phyloP scores from a whole-genome alignment of 1,140 invertebrate species.

The Capitella teleta region DNA sequence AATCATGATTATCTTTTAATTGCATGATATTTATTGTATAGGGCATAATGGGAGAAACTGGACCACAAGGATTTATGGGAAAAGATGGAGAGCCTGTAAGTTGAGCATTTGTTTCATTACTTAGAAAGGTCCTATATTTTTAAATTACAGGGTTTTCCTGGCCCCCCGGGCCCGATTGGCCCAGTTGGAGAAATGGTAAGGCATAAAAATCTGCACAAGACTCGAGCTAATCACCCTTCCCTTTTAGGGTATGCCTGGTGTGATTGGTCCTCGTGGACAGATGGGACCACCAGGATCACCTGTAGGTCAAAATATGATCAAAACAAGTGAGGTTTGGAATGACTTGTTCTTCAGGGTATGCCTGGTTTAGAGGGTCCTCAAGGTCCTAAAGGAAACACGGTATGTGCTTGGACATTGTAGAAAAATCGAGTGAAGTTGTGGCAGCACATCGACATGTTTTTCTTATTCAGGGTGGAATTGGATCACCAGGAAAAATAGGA shows the following conservation, averaged over 20 bases:
- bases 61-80: constrained; percentile 5
- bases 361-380: constrained; percentile 5
- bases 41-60: background rate
- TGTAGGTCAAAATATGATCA: too few relatives aligned
- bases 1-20: background rate
- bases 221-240: too few relatives aligned
- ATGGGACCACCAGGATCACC: too few relatives aligned
- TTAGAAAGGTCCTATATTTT: background rate
- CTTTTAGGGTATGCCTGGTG: too few relatives aligned
- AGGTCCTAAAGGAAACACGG: background rate
- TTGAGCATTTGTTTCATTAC: background rate
- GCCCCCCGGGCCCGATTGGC: background rate
- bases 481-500: background rate
- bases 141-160: constrained; percentile 1
- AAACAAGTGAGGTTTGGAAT: too few relatives aligned
- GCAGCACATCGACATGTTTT: background rate
- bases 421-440: too few relatives aligned
- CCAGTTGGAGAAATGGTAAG: background rate
- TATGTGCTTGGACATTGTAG: too few relatives aligned
- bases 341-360: constrained; percentile 1
- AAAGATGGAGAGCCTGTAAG: constrained; percentile 9
- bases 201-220: too few relatives aligned
- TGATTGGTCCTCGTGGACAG: too few relatives aligned
- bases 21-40: background rate
- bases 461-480: background rate